These are phyloP conservation scores for Parazoanthus darwini DNA, from an alignment of 92 coral and sea anemone species.

Conservation along the genomic window DNA sequence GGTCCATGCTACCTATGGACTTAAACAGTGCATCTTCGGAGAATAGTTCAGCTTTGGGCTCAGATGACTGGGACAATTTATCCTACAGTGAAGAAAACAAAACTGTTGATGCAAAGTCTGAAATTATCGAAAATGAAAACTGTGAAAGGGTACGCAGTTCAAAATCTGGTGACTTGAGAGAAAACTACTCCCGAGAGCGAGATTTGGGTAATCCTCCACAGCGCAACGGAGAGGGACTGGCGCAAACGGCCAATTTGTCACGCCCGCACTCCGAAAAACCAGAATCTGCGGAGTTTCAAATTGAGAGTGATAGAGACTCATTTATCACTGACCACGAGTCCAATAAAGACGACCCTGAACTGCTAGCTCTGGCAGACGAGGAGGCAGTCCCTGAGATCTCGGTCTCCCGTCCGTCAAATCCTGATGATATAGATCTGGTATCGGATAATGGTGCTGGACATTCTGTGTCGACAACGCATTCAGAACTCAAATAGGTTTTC, in stretches of 20 bases:
- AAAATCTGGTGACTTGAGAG: neutral
- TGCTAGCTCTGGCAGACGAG: slow-evolving; percentile 66
- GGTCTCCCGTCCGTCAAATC: slow-evolving; percentile 11
- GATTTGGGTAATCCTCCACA: neutral
- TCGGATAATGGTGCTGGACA: neutral
- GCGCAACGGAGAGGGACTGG: neutral
- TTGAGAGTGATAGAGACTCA: slow-evolving; percentile 4
- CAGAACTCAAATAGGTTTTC: neutral
- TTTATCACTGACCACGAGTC: slow-evolving; percentile 61
- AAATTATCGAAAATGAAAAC: neutral
- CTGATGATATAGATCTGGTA: slow-evolving; percentile 18
- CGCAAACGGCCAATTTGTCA: neutral
- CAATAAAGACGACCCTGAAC: slow-evolving; percentile 74
- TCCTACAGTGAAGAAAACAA: slow-evolving; percentile 49
- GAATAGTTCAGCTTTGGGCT: slow-evolving; percentile 62
- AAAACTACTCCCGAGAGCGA: neutral
- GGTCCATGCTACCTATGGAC: slow-evolving; percentile 87
- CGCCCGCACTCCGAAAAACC: slow-evolving; percentile 23
- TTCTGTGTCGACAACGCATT: neutral
- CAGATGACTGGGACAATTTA: slow-evolving; percentile 58
- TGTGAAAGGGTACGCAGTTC: neutral
- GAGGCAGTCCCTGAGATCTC: slow-evolving; percentile 30
- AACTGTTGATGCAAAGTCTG: neutral
- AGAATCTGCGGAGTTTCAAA: neutral
- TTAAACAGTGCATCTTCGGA: slow-evolving; percentile 94